Evolutionary conservation across 2,113 vertebrate genomes (phyloP).

Genomic region (Nyctibius bracteatus): DNA sequence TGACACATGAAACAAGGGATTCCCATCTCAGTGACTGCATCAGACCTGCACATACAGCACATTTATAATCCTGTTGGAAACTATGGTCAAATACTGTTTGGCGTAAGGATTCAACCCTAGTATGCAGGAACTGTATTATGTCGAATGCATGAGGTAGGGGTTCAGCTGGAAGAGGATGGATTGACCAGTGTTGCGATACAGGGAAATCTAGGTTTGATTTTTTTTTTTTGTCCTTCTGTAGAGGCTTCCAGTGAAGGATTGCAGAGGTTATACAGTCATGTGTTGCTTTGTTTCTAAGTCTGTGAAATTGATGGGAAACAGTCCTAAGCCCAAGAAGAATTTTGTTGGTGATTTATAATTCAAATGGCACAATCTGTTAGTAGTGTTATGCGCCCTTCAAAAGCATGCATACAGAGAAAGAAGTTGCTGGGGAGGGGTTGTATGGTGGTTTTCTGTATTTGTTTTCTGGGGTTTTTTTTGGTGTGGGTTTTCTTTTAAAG

Average conservation of each 20-base stretch:
- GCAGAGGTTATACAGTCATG: not conserved
- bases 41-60: not conserved
- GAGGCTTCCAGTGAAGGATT: not conserved
- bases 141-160: not conserved
- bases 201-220: not conserved
- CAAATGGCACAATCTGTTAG: not conserved
- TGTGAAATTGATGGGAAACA: not conserved
- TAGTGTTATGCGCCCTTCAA: not conserved
- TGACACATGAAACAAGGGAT: not conserved
- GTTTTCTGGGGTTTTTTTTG: not conserved
- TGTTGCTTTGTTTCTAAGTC: not conserved
- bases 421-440: not conserved
- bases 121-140: not conserved
- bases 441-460: not conserved
- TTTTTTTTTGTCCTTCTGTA: not conserved
- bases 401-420: not conserved
- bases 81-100: not conserved
- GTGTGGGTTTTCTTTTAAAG: not conserved
- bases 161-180: not conserved
- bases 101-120: not conserved
- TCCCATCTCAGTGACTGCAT: not conserved
- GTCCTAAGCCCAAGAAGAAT: not conserved
- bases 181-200: not conserved
- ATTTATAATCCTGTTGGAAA: not conserved
- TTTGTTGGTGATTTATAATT: constrained; percentile 2